Conservation (phyloP, 2,888 invertebrate species). For the Allygus modestus region DNA sequence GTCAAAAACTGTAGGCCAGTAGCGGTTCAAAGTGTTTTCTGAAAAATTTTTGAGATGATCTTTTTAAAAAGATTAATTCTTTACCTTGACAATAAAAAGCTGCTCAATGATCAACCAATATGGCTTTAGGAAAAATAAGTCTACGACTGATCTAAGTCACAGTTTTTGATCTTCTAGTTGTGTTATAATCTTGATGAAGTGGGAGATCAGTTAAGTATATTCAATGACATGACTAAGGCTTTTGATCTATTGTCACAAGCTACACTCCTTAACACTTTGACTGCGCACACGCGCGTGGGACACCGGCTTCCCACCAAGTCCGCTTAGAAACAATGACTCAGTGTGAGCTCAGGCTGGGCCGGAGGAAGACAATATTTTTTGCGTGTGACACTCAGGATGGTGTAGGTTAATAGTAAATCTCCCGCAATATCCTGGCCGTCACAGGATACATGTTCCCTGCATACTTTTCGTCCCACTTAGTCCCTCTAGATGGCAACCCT, state of each 20-base stretch:
- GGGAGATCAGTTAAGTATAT: not conserved
- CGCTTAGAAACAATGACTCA: no score
- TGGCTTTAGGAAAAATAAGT: slow-evolving; percentile 21
- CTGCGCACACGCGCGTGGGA: no score
- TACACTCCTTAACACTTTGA: slow-evolving; percentile 3
- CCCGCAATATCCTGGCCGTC: no score
- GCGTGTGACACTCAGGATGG: no score
- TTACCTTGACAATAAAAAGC: slow-evolving; percentile 1
- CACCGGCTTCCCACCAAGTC: no score
- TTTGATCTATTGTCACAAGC: slow-evolving; percentile 40
- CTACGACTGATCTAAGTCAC: slow-evolving; percentile 44
- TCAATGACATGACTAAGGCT: slow-evolving; percentile 40
- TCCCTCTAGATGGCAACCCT: no score
- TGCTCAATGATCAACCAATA: slow-evolving; percentile 4
- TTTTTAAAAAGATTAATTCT: slow-evolving; percentile 32
- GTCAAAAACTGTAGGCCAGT: slow-evolving; percentile 34
- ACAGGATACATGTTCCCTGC: no score
- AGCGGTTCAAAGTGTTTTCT: slow-evolving; percentile 54
- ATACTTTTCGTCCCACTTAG: no score
- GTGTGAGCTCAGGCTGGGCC: no score
- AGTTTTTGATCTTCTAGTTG: slow-evolving; percentile 23
- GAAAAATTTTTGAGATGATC: slow-evolving; percentile 39
- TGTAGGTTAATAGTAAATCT: no score
- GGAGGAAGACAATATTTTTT: no score
- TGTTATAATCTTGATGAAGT: slow-evolving; percentile 35